Evolutionary conservation across 2,797 vertebrate genomes (phyloP).

Genomic region (Taeniopygia guttata): DNA sequence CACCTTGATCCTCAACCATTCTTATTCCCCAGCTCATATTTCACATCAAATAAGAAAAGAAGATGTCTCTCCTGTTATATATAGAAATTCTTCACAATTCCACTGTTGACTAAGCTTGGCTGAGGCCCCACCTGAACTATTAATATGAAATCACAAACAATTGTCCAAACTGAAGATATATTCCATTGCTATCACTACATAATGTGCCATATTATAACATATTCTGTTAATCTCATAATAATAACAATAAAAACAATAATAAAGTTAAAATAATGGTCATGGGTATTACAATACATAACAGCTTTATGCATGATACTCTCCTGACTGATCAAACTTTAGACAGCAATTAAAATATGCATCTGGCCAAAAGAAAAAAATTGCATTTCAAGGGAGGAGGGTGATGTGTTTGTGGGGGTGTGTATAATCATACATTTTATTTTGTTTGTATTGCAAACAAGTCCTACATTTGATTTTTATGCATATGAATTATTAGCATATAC

Average conservation of each 20-base stretch:
- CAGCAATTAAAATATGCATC: not conserved
- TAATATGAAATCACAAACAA: not conserved
- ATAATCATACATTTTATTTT: not conserved
- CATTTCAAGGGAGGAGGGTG: accelerated
- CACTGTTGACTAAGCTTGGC: not conserved
- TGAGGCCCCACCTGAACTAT: not conserved
- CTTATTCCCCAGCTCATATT: not conserved
- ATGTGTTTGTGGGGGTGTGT: no score
- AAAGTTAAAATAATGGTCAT: not conserved
- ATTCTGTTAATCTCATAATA: not conserved
- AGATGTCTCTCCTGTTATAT: not conserved
- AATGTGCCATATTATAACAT: not conserved
- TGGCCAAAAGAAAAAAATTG: not conserved
- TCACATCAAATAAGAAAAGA: not conserved
- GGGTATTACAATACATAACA: not conserved
- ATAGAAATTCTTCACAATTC: not conserved
- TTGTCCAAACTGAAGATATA: not conserved
- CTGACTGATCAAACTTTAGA: not conserved
- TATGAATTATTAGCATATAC: not conserved
- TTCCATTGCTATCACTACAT: not conserved
- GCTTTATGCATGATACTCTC: not conserved
- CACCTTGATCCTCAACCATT: not conserved
- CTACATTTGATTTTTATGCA: not conserved
- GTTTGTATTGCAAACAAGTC: not conserved
- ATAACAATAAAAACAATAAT: not conserved